phyloP scores from a whole-genome alignment of 2,797 vertebrate genomes.

The Periophthalmus magnuspinnatus region DNA sequence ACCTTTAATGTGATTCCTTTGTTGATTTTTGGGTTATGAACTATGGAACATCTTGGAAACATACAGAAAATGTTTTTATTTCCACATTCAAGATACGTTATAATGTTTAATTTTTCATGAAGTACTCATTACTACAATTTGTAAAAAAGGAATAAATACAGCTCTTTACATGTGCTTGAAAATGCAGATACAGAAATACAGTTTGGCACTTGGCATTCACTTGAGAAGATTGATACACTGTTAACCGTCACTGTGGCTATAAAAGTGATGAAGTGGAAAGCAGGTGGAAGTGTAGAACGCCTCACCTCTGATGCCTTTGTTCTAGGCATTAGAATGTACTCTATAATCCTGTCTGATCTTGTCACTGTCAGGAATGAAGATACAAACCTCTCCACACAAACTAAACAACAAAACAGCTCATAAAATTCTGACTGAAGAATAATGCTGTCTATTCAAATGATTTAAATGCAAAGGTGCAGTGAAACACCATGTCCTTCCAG shows the following conservation, averaged over 20 bases:
- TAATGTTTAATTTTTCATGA: too few species aligned
- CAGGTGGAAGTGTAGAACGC: neutral
- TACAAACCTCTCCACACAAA: neutral
- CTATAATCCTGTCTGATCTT: slow-evolving; percentile 5
- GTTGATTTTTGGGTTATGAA: neutral
- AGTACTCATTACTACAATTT: too few species aligned
- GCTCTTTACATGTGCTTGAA: too few species aligned
- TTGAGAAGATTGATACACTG: neutral
- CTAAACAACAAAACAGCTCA: neutral
- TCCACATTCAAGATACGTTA: too few species aligned
- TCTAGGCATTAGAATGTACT: neutral
- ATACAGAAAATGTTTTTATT: too few species aligned
- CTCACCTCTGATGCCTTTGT: slow-evolving; percentile 10
- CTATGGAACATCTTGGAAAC: neutral
- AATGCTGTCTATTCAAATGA: neutral
- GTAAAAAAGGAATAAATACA: too few species aligned
- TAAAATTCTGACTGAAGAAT: neutral
- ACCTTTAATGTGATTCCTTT: neutral
- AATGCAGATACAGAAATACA: neutral
- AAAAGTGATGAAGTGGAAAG: neutral
- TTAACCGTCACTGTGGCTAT: neutral
- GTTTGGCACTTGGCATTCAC: neutral
- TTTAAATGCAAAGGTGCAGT: neutral
- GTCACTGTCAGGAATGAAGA: neutral
- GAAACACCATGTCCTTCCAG: neutral